Evolutionary conservation across 2,797 vertebrate species (phyloP).

Genomic region (Clarias platycephalus): DNA sequence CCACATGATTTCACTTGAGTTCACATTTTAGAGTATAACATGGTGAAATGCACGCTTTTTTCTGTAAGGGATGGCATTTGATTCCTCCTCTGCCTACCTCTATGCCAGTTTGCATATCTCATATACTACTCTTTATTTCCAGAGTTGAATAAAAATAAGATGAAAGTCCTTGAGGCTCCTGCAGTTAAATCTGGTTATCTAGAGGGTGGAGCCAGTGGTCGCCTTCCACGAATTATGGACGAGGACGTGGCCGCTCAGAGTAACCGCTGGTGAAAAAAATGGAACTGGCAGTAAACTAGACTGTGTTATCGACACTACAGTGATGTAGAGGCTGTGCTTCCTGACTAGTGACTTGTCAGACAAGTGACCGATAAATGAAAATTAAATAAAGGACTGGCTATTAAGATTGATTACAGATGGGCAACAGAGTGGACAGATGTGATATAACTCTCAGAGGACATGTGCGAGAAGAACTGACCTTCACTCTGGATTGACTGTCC

Average conservation of each 20-base stretch:
- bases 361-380: constrained; percentile 42
- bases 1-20: too few relatives aligned
- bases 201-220: constrained; percentile 79
- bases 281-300: not conserved
- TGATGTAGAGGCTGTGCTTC: constrained; percentile 29
- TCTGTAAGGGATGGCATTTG: not conserved
- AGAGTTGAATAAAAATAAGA: constrained; percentile 68
- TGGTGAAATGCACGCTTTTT: not conserved
- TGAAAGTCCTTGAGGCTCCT: constrained; percentile 68
- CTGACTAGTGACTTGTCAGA: constrained; percentile 28
- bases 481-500: constrained; percentile 30
- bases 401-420: constrained; percentile 55
- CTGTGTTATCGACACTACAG: constrained; percentile 23
- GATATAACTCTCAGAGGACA: constrained; percentile 50
- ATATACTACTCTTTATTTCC: not conserved
- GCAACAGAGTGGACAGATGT: constrained; percentile 51
- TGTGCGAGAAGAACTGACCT: constrained; percentile 47
- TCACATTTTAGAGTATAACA: not conserved
- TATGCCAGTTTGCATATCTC: not conserved
- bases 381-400: constrained; percentile 45
- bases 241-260: constrained; percentile 68
- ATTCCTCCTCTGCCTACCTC: not conserved
- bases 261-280: constrained; percentile 70
- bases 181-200: constrained; percentile 73
- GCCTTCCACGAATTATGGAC: constrained; percentile 74